Evolutionary conservation across 2,888 invertebrate species (phyloP), one percentile per base, ranked within the genome.

Genomic region (Magallana nippona): DNA sequence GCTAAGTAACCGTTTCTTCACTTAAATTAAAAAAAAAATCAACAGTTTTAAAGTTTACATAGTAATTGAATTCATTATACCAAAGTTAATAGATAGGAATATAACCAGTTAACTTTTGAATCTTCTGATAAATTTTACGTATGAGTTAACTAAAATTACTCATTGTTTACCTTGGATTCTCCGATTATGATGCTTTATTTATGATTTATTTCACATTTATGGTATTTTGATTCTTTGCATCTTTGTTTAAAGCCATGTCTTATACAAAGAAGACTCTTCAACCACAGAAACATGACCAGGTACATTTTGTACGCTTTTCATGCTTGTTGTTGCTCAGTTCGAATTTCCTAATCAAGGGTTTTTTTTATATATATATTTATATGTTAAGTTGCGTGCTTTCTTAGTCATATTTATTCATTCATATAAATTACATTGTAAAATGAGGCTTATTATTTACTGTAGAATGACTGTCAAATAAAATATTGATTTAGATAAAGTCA

Each of bases 111-210:
- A 44, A 44, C 44, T 5, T 44, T 5, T 44, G 5, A 44, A 44
- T 44, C 44, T 44, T 44, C 5, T 44, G 8, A 44, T 8, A 44
- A 44, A 5, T 8, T 44, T 44, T 44, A 44, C 15, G 71, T 71
- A 15, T 71, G 71, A 71, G 27, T 27, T 71, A 71, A 3, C 71
- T 17, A 71, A 1, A 5, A 71, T 32, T 32, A 27, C 32, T 2
- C 71, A 71, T 71, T 71, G 27, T 71, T 71, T 71, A 71, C 71
- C 71, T 71, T 71, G 71, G 71, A 27, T 71, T 71, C 71, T 60
- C 71, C 27, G 27, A 71, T 32, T 71, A 5, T 13, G 8, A 22
- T 22, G 13, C 1, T 27, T 71, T 19, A 27, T 27, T 27, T 15
- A 15, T 71, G 71, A 27, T 71, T 71, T 22, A 5, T 27, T 5